Percentiles rank a stretch among this genome's conserved stretches.
Conservation (phyloP, 1,140 invertebrate species). For the Pomacea maculata region DNA sequence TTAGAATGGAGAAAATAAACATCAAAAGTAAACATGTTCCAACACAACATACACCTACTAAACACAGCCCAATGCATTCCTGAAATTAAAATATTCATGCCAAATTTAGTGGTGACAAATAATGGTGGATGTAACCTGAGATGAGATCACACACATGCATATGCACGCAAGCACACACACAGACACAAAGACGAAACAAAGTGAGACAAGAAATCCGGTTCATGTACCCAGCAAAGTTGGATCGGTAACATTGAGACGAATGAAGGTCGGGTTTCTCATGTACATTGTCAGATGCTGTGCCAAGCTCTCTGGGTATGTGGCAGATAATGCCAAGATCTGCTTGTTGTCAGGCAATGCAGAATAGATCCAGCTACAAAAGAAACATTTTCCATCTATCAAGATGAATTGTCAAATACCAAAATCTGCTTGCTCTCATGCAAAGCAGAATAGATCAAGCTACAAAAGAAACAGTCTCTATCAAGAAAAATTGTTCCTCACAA, state of each 20-base stretch:
- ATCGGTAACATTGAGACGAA: slow-evolving; percentile 71
- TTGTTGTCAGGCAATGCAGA: slow-evolving; percentile 76
- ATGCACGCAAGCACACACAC: too few relatives aligned
- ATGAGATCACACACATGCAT: too few relatives aligned
- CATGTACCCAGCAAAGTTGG: slow-evolving; percentile 67
- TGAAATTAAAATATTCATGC: too few relatives aligned
- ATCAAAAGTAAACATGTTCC: too few relatives aligned
- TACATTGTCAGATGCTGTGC: slow-evolving; percentile 78
- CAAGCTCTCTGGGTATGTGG: slow-evolving; percentile 87
- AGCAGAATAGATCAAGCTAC: slow-evolving; percentile 2
- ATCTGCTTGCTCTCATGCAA: slow-evolving; percentile 80
- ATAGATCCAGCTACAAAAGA: slow-evolving; percentile 76
- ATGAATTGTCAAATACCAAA: slow-evolving; percentile 72
- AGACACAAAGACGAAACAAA: slow-evolving; percentile 3
- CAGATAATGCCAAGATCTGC: slow-evolving; percentile 92
- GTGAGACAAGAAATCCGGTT: slow-evolving; percentile 21
- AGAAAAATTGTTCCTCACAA: neutral
- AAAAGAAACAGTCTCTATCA: neutral
- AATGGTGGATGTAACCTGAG: too few relatives aligned
- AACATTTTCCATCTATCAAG: neutral
- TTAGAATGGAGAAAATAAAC: too few relatives aligned
- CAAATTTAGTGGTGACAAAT: too few relatives aligned
- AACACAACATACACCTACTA: too few relatives aligned
- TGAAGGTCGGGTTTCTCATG: slow-evolving; percentile 82
- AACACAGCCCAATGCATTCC: too few relatives aligned